Base-by-base conservation (phyloP, 2,888 invertebrate genomes). In the Formica aserva region DNA sequence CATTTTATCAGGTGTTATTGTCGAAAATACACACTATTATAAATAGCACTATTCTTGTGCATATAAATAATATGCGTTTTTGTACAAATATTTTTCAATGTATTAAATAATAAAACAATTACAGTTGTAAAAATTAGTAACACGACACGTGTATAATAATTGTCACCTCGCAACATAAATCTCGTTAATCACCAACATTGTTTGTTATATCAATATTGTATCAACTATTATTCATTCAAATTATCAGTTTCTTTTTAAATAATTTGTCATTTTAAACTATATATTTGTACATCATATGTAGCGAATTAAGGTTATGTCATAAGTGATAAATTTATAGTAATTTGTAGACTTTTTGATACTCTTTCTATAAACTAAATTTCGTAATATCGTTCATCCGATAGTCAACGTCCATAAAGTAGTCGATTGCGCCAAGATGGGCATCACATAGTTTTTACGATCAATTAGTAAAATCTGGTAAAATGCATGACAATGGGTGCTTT, bases 1-100 rank as follows among this genome's bases (percentile, higher is more conserved):
- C 91, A 91, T 92, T 63, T 77, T 81, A 35, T 9, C 26, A 48
- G 65, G 22, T 82, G 32, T 86, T 69, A 26, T 41, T 35, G 18
- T 65, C 45, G 57, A 60, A 55, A 41, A 18, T 65, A 13, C 22
- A 35, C 26, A 52, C n/a, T 69, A 41, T 26, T 55, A 11, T 15
- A 15, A n/a, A 13, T 11, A 22, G 38, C 1, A 15, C 26, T 55
- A 18, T 15, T 15, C 22, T 35, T 52, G 15, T 35, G 9, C 1
- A 22, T 63, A 32, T 8, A 45, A 62, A 41, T 3, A 52, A 32
- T 15, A 26, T 26, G n/a, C 13, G 29, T 32, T 18, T 48, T 57
- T 38, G 8, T 60, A n/a, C 32, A 45, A 75, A 75, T 41, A 63
- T 22, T 41, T 41, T n/a, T 41, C n/a, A 4, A n/a, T 8, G 9